Conservation (phyloP, 2,797 vertebrate genomes). For the Thalassophryne amazonica region DNA sequence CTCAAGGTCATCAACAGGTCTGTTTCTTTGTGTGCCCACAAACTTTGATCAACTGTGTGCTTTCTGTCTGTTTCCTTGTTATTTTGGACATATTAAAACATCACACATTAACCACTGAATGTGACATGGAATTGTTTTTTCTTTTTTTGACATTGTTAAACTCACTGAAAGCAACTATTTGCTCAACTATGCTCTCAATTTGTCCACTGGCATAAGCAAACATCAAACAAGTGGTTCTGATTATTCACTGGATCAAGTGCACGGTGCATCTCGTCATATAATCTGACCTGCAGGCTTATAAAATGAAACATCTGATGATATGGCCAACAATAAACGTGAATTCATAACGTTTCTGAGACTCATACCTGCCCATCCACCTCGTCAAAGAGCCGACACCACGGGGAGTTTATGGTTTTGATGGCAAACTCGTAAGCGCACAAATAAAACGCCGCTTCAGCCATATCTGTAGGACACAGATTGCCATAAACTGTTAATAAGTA, state of each 20-base stretch:
- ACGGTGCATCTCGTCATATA: background rate
- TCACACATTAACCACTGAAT: too few species aligned
- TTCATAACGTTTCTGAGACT: background rate
- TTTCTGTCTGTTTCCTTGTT: too few species aligned
- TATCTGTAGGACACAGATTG: constrained; percentile 73
- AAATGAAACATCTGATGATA: background rate
- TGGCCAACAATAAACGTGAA: background rate
- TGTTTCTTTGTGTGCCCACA: too few species aligned
- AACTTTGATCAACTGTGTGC: too few species aligned
- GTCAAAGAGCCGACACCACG: constrained; percentile 91
- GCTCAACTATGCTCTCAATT: too few species aligned
- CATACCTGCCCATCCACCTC: constrained; percentile 87
- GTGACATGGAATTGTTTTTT: too few species aligned
- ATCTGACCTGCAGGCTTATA: background rate
- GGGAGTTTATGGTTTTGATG: constrained; percentile 85
- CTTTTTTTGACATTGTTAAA: too few species aligned
- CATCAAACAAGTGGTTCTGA: background rate
- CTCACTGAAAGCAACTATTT: too few species aligned
- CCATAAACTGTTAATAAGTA: background rate
- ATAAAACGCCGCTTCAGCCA: constrained; percentile 91
- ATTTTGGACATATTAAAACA: too few species aligned
- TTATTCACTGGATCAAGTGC: background rate
- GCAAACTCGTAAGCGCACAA: constrained; percentile 92
- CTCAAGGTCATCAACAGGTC: too few species aligned
- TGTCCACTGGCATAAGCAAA: too few species aligned